Evolutionary conservation across 2,888 invertebrate species (phyloP).

Genomic region (Augochlorella aurata): DNA sequence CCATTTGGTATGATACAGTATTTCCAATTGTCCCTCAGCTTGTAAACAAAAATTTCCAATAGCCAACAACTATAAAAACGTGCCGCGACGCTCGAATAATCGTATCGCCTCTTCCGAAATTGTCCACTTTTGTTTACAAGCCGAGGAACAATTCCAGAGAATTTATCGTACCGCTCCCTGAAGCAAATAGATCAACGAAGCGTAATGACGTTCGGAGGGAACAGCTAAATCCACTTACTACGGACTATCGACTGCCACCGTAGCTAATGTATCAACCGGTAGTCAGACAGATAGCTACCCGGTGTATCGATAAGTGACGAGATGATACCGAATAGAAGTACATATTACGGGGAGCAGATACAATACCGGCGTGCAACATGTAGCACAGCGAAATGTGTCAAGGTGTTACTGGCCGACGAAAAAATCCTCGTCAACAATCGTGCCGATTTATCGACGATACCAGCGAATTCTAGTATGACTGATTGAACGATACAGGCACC

Average conservation of each 20-base stretch:
- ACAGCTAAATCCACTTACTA: neutral
- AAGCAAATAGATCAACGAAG: neutral
- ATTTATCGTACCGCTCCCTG: neutral
- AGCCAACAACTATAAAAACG: too few relatives aligned
- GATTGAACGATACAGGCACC: constrained; percentile 3
- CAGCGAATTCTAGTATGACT: neutral
- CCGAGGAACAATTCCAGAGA: too few relatives aligned
- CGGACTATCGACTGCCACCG: neutral
- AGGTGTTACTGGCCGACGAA: neutral
- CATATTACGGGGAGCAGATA: neutral
- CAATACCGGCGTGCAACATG: neutral
- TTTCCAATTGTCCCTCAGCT: too few relatives aligned
- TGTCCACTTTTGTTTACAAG: too few relatives aligned
- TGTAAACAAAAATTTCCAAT: too few relatives aligned
- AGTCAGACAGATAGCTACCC: neutral
- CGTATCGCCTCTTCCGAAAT: too few relatives aligned
- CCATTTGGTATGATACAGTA: too few relatives aligned
- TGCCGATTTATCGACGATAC: constrained; percentile 1
- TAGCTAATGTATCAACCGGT: neutral
- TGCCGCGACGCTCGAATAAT: too few relatives aligned
- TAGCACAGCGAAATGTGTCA: neutral
- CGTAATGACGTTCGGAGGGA: neutral
- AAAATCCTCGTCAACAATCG: neutral
- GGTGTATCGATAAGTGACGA: neutral
- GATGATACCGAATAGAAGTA: neutral